Base-by-base conservation (phyloP, 2,888 invertebrate species). In the Clepsis dumicolana region DNA sequence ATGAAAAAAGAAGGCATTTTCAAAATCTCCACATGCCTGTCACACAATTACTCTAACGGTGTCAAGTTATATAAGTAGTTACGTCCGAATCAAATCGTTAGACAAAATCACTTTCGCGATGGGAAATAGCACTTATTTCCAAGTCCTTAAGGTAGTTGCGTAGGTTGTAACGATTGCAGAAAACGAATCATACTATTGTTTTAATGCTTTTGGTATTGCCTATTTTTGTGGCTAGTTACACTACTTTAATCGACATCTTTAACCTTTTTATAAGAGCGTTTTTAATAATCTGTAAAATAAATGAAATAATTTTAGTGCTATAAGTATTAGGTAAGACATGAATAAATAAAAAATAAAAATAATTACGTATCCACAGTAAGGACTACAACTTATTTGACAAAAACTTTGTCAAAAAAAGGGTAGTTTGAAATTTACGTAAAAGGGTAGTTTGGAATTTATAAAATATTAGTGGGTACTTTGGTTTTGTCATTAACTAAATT, bases 31-130 rank as follows among this genome's bases (percentile, higher is more conserved):
- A 35, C 5, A 18, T 54, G 21, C 44, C 18, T 14, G 8, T 35
- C 21, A 0, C 32, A 56, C 21, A 21, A 35, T 56, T 21, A 35
- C 21, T 35, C 5, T 35, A 35, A 56, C 21, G 35, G 35, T 56
- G 53, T 14, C 63, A 57, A 27, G 32, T 61, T 61, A 54, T 35
- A 41, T 56, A 66, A 66, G 25, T 7, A 14, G 48, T 61, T 61
- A 48, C 61, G 48, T 66, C 27, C 61, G 53, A 21, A 54, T 61
- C 66, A 10, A 61, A 66, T 66, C 14, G 44, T 24, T 14, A 53
- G 53, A 61, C 60, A 60, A 48, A 44, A 35, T 0, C 21, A 18
- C 4, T 52, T 14, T 14, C n/a, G 52, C 52, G n/a, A 25, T 18
- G 52, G 25, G 14, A 52, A 52, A 52, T 14, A 24, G 25, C 14